A percentile compares a stretch with the other conserved stretches of the same genome.
Evolutionary conservation across 2,888 invertebrate species (phyloP).

Genomic region (Cephus rjabovi): DNA sequence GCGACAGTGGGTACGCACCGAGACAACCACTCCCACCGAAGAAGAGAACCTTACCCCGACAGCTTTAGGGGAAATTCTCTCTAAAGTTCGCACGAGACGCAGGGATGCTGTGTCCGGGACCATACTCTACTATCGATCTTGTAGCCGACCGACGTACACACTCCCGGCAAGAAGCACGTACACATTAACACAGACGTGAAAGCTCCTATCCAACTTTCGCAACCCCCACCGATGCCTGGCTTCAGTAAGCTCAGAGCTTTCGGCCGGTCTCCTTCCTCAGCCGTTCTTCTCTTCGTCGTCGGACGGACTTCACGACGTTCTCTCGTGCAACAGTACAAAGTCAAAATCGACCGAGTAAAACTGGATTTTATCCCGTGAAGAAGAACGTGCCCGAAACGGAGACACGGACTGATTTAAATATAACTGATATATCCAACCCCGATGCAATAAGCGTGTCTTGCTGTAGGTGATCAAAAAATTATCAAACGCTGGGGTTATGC

Average conservation of each 20-base stretch:
- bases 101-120: slow-evolving; percentile 59
- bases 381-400: not conserved
- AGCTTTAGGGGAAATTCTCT: not conserved
- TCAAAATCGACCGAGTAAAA: not conserved
- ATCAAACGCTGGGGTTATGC: not conserved
- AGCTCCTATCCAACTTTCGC: slow-evolving; percentile 35
- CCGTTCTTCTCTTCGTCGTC: not conserved
- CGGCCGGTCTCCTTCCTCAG: slow-evolving; percentile 44
- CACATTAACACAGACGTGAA: slow-evolving; percentile 40
- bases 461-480: not conserved
- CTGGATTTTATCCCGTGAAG: not conserved
- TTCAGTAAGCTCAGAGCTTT: slow-evolving; percentile 65
- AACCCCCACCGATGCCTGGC: slow-evolving; percentile 46
- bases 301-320: not conserved
- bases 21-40: slow-evolving; percentile 1
- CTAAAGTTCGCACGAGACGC: slow-evolving; percentile 27
- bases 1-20: not conserved
- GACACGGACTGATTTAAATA: not conserved
- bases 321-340: not conserved
- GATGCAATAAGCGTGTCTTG: not conserved
- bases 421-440: not conserved
- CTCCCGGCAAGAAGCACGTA: slow-evolving; percentile 17
- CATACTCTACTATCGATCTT: slow-evolving; percentile 60
- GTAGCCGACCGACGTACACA: slow-evolving; percentile 40
- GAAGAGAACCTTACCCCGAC: not conserved